Percentiles rank a stretch among this genome's conserved stretches.
Conservation (phyloP, 2,113 vertebrate genomes). For the Ictalurus punctatus region DNA sequence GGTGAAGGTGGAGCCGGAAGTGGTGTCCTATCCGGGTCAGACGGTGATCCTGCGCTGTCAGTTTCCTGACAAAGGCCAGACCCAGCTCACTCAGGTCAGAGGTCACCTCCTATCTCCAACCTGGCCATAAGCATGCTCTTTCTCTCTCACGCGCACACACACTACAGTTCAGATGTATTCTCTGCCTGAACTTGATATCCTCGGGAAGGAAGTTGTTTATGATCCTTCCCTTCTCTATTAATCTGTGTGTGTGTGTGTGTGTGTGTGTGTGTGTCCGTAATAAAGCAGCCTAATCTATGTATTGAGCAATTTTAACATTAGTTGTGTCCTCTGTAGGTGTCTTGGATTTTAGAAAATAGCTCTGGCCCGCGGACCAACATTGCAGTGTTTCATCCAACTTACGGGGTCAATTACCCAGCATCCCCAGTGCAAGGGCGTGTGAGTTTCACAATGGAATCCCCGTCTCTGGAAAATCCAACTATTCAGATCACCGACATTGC, state of each 20-base stretch:
- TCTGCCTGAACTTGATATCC: not conserved
- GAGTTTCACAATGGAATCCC: conserved; percentile 56
- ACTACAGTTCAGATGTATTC: not conserved
- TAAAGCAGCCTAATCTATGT: not conserved
- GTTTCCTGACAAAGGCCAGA: conserved; percentile 65
- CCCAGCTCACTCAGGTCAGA: conserved; percentile 67
- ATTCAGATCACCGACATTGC: conserved; percentile 72
- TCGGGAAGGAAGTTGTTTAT: not conserved
- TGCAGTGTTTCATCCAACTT: conserved; percentile 77
- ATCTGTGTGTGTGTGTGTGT: not conserved
- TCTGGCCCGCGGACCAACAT: conserved; percentile 66
- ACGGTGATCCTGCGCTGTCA: conserved; percentile 75
- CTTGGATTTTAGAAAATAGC: conserved; percentile 75
- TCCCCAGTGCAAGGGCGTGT: conserved; percentile 65
- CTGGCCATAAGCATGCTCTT: not conserved
- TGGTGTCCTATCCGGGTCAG: conserved; percentile 74
- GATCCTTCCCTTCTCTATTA: not conserved
- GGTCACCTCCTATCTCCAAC: not conserved
- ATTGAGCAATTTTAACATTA: not conserved
- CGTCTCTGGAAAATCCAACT: conserved; percentile 69
- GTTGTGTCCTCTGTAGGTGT: conserved; percentile 68
- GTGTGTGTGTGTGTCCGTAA: too few species aligned
- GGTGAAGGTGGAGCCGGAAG: conserved; percentile 74
- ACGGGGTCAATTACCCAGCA: conserved; percentile 72
- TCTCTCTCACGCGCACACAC: conserved; percentile 1